Percentiles rank a stretch among this genome's conserved stretches.
These are phyloP conservation scores for Cepaea hortensis DNA, from an alignment of 2,888 invertebrate genomes.

Conservation along the genomic window DNA sequence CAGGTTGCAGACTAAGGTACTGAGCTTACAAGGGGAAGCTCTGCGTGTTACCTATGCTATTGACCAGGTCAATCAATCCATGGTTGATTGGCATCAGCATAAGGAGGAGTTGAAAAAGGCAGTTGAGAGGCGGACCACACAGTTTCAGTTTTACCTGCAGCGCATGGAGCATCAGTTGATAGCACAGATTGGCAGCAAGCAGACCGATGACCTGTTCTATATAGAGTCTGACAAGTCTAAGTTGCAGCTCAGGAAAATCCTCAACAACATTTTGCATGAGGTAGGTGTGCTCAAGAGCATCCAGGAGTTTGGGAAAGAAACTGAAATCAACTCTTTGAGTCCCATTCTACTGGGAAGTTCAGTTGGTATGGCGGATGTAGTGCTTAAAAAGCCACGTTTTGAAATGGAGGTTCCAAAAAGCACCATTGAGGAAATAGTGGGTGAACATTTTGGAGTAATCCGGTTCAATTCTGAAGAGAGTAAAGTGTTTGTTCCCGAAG, in stretches of 20 bases:
- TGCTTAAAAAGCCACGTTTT: conserved; percentile 44
- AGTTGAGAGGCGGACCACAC: conserved; percentile 58
- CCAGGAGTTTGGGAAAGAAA: conserved; percentile 51
- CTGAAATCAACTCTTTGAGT: conserved; percentile 51
- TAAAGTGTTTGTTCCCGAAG: conserved; percentile 42
- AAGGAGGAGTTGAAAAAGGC: conserved; percentile 53
- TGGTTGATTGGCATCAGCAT: conserved; percentile 55
- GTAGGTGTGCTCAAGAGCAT: conserved; percentile 52
- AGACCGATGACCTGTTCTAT: conserved; percentile 50
- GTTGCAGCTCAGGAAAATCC: conserved; percentile 43
- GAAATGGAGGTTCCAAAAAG: conserved; percentile 39
- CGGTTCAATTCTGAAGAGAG: conserved; percentile 4
- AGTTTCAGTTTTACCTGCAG: conserved; percentile 59
- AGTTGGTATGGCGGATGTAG: conserved; percentile 48
- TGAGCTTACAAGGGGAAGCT: conserved; percentile 56
- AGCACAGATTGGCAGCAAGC: conserved; percentile 54
- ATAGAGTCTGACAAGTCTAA: conserved; percentile 46
- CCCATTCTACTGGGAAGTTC: conserved; percentile 42
- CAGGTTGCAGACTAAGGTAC: conserved; percentile 49
- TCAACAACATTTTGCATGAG: conserved; percentile 53
- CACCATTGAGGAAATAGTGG: conserved; percentile 49
- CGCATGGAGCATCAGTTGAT: conserved; percentile 60
- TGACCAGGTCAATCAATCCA: conserved; percentile 55
- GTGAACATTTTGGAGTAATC: conserved; percentile 50
- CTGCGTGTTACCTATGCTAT: conserved; percentile 56